A percentile compares a stretch with the other conserved stretches of the same genome.
phyloP scores from a whole-genome alignment of 2,113 vertebrate species.

The Siniperca knerii region DNA sequence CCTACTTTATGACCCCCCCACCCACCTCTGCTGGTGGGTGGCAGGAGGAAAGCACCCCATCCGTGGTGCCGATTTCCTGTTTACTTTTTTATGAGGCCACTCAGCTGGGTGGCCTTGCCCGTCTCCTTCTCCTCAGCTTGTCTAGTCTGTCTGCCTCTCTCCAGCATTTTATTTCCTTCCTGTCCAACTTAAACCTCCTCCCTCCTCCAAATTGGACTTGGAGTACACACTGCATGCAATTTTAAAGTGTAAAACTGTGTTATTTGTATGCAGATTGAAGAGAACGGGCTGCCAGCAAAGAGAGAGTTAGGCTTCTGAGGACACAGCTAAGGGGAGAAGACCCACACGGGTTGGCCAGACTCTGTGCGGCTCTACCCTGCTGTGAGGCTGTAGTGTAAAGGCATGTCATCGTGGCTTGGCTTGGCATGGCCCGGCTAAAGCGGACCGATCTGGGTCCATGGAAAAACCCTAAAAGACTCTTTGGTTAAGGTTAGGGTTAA shows the following conservation, averaged over 20 bases:
- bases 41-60: slow-evolving; percentile 61
- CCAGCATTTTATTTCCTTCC: background rate
- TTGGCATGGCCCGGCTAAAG: no score
- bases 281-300: no score
- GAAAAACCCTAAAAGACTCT: background rate
- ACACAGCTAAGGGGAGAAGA: no score
- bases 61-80: slow-evolving; percentile 73
- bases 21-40: slow-evolving; percentile 25
- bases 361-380: no score
- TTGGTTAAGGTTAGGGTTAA: background rate
- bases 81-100: slow-evolving; percentile 83
- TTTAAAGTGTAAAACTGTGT: no score
- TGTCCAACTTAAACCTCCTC: background rate
- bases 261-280: no score
- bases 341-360: no score
- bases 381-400: no score
- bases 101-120: slow-evolving; percentile 66
- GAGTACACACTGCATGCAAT: no score
- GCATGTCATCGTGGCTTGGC: no score
- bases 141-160: slow-evolving; percentile 21
- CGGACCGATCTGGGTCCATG: background rate
- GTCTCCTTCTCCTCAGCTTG: slow-evolving; percentile 16
- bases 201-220: background rate
- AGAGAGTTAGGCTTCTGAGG: no score
- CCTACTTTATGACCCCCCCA: slow-evolving; percentile 24